A percentile compares a stretch with the other conserved stretches of the same genome.
These are phyloP conservation scores for Apis laboriosa DNA, from an alignment of 1,140 invertebrate species.

Conservation along the genomic window DNA sequence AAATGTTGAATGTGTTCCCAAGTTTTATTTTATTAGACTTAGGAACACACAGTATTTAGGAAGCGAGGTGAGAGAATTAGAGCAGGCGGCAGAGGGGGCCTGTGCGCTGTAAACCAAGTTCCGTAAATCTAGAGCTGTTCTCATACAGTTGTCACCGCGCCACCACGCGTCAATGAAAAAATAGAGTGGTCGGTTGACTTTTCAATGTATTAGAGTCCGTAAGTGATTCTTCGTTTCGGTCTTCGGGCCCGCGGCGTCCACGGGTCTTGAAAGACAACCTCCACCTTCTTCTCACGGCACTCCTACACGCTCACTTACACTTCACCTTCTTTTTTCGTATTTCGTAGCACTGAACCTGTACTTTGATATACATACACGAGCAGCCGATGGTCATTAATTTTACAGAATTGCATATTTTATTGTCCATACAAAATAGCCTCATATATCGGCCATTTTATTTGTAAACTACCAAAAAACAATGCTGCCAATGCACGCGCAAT, in stretches of 20 bases:
- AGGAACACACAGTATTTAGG: conserved; percentile 28
- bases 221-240: conserved; percentile 62
- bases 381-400: conserved; percentile 75
- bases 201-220: conserved; percentile 54
- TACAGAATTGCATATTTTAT: conserved; percentile 77
- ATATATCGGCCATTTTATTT: conserved; percentile 81
- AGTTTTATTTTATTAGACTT: conserved; percentile 18
- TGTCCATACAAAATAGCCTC: conserved; percentile 79
- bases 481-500: conserved; percentile 74
- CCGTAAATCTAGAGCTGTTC: conserved; percentile 40
- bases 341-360: conserved; percentile 40
- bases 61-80: conserved; percentile 39
- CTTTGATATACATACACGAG: conserved; percentile 61
- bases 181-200: conserved; percentile 29
- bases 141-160: conserved; percentile 66
- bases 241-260: conserved; percentile 73
- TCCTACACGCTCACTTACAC: conserved; percentile 63
- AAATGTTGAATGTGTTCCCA: conserved; percentile 26
- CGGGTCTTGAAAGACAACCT: conserved; percentile 71
- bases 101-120: conserved; percentile 35
- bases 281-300: conserved; percentile 69
- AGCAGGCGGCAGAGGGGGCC: conserved; percentile 50
- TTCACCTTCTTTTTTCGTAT: conserved; percentile 52
- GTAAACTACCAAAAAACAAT: conserved; percentile 80
- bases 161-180: conserved; percentile 65